These are phyloP conservation scores for Phalacrocorax pelagicus DNA, from an alignment of 2,113 vertebrate species.

Conservation along the genomic window DNA sequence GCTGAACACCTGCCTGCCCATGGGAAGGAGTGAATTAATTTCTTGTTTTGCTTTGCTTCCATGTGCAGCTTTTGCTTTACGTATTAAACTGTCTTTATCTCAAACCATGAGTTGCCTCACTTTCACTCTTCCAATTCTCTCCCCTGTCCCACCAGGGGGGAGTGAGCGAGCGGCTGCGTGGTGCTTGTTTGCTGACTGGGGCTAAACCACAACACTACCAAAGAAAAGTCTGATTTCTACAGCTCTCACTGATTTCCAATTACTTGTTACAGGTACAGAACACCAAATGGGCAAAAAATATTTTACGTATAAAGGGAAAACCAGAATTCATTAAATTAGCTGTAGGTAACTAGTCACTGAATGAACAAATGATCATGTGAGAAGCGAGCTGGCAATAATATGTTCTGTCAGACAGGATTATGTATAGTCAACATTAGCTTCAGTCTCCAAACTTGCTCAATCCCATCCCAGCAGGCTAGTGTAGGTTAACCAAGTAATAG, in stretches of 20 bases:
- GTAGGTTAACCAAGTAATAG: not conserved
- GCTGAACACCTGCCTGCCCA: no score
- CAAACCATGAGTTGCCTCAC: no score
- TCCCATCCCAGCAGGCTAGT: not conserved
- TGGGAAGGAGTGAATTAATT: no score
- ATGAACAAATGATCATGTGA: not conserved
- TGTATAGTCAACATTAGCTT: not conserved
- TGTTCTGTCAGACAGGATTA: not conserved
- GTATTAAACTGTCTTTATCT: no score
- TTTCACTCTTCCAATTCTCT: no score
- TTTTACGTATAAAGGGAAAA: not conserved
- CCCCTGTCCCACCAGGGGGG: no score
- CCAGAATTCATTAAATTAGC: not conserved
- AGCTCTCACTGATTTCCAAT: not conserved
- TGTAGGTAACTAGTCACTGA: accelerated
- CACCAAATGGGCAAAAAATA: not conserved
- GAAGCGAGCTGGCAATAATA: not conserved
- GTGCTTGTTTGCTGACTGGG: no score
- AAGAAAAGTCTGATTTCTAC: not conserved
- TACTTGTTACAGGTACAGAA: not conserved
- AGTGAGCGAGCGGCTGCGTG: no score
- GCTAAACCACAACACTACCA: not conserved
- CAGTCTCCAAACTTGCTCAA: no score
- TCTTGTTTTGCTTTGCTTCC: no score
- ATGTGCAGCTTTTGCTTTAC: no score